phyloP scores from a whole-genome alignment of 2,797 vertebrate genomes.

The Todus mexicanus region DNA sequence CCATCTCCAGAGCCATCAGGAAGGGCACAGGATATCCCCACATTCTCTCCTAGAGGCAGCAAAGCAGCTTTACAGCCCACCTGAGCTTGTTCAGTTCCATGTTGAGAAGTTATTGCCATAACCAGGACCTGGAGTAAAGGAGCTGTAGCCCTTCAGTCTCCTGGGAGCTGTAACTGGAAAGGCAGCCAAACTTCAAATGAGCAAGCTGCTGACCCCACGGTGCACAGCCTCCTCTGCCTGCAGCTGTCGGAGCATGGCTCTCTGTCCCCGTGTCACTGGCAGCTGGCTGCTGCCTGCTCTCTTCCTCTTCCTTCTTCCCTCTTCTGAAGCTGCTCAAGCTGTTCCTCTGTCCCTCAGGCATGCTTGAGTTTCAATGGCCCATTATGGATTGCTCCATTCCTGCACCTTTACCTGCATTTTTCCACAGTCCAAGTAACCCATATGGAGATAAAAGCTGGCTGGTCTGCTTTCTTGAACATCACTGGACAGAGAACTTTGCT shows the following conservation, averaged over 20 bases:
- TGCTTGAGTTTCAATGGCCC: neutral
- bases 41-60: neutral
- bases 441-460: neutral
- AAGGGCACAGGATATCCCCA: neutral
- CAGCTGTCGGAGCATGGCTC: neutral
- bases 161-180: neutral
- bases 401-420: neutral
- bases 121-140: neutral
- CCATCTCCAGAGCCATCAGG: neutral
- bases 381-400: neutral
- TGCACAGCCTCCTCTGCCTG: neutral
- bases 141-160: neutral
- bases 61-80: neutral
- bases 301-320: neutral
- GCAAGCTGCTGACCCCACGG: rapidly evolving
- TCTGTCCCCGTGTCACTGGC: neutral
- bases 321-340: neutral
- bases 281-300: neutral
- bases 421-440: neutral
- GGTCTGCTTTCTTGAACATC: neutral
- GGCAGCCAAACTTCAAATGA: neutral
- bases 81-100: neutral
- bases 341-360: neutral
- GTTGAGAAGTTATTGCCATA: neutral
- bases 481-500: neutral